A percentile compares a stretch with the other conserved stretches of the same genome.
These are phyloP conservation scores for Gobionotothen gibberifrons DNA, from an alignment of 2,797 vertebrate genomes.

Conservation along the genomic window DNA sequence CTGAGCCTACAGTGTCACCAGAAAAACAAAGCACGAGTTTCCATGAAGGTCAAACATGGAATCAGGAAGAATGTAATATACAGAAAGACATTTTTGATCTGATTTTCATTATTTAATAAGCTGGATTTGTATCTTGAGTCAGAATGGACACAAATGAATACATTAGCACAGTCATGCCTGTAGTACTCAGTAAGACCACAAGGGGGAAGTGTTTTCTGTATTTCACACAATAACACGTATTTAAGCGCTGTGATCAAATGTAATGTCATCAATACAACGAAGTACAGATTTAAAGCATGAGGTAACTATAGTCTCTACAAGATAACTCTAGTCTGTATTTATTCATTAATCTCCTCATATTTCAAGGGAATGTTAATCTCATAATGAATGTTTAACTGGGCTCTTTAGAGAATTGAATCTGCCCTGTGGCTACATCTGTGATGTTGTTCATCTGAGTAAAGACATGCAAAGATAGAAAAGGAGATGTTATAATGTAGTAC, in stretches of 20 bases:
- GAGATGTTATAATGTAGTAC: neutral
- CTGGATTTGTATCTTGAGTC: neutral
- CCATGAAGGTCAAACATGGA: neutral
- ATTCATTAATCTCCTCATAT: neutral
- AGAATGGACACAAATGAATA: neutral
- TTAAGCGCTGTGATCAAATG: neutral
- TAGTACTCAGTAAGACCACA: slow-evolving; percentile 53
- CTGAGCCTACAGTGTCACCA: slow-evolving; percentile 5
- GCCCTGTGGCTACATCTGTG: slow-evolving; percentile 30
- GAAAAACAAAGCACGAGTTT: neutral
- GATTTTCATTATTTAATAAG: neutral
- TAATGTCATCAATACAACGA: neutral
- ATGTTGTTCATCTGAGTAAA: slow-evolving; percentile 11
- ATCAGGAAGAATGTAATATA: neutral
- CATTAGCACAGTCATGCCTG: slow-evolving; percentile 11
- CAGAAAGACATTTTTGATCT: neutral
- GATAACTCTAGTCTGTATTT: slow-evolving; percentile 1
- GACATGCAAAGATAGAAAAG: neutral
- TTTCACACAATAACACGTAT: neutral
- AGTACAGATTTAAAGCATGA: neutral
- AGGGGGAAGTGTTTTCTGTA: slow-evolving; percentile 54
- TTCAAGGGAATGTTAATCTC: slow-evolving; percentile 12
- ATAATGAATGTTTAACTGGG: slow-evolving; percentile 17
- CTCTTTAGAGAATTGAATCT: slow-evolving; percentile 36
- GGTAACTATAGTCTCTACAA: neutral